These are phyloP conservation scores for Pelmatolapia mariae DNA, from an alignment of 2,113 vertebrate species.

Conservation along the genomic window DNA sequence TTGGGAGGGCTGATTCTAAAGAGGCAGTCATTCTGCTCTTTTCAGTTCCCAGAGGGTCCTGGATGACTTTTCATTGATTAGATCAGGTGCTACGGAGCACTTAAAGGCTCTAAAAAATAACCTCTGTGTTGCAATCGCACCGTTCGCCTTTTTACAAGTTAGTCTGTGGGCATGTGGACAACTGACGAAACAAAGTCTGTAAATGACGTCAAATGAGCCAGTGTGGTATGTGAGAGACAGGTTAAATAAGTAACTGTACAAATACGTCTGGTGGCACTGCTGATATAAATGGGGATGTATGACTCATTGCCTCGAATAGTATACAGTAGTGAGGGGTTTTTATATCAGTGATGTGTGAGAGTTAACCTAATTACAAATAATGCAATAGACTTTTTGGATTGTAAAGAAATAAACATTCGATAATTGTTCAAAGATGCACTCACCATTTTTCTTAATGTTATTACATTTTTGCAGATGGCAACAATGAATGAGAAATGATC, in stretches of 20 bases:
- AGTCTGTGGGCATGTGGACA: background rate
- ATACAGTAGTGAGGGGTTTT: background rate
- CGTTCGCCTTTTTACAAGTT: background rate
- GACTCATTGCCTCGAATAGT: background rate
- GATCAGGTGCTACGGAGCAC: background rate
- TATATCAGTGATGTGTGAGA: background rate
- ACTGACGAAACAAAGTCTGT: background rate
- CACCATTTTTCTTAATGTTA: background rate
- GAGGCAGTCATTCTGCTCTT: background rate
- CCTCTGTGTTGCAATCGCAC: background rate
- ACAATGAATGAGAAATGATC: background rate
- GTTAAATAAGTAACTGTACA: background rate
- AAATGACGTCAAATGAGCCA: background rate
- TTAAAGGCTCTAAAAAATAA: background rate
- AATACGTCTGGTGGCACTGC: background rate
- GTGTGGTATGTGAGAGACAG: background rate
- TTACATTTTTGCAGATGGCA: background rate
- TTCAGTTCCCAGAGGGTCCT: constrained; percentile 17
- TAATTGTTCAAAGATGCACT: background rate
- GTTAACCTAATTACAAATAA: background rate
- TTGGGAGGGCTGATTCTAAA: constrained; percentile 41
- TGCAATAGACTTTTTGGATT: background rate
- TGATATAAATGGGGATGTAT: background rate
- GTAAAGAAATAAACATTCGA: background rate
- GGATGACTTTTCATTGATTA: background rate